Evolutionary conservation across 1,140 invertebrate species (phyloP).

Genomic region (Trichonephila inaurata): DNA sequence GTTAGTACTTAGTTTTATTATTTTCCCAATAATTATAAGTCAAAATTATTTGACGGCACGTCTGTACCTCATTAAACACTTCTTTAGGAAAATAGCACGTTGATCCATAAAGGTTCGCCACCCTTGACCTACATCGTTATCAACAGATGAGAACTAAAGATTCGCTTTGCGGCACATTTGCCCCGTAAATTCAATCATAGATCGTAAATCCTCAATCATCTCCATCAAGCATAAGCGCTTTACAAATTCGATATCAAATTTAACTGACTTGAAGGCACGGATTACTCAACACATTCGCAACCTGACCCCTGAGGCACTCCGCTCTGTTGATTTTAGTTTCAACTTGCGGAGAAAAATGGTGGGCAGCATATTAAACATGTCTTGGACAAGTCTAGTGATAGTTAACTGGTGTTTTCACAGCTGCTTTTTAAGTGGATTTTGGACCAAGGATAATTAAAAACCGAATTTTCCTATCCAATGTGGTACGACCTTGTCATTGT

Average conservation of each 20-base stretch:
- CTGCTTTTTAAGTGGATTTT: not conserved
- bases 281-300: not conserved
- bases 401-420: not conserved
- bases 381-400: not conserved
- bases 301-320: not conserved
- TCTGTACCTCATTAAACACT: no score
- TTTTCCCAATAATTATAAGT: no score
- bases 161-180: no score
- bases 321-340: not conserved
- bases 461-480: not conserved
- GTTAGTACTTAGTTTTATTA: no score
- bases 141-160: no score
- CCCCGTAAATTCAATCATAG: no score
- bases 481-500: not conserved
- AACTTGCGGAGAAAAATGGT: not conserved
- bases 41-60: no score
- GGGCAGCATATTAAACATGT: not conserved
- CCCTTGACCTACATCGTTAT: no score
- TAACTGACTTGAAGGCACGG: not conserved
- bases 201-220: no score
- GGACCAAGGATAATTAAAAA: not conserved
- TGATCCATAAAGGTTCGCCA: no score
- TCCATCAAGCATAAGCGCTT: no score
- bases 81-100: no score
- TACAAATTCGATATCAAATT: not conserved